Percentiles rank a stretch among this genome's conserved stretches.
phyloP scores from a whole-genome alignment of 2,888 invertebrate genomes.

The Trisateles emortualis region DNA sequence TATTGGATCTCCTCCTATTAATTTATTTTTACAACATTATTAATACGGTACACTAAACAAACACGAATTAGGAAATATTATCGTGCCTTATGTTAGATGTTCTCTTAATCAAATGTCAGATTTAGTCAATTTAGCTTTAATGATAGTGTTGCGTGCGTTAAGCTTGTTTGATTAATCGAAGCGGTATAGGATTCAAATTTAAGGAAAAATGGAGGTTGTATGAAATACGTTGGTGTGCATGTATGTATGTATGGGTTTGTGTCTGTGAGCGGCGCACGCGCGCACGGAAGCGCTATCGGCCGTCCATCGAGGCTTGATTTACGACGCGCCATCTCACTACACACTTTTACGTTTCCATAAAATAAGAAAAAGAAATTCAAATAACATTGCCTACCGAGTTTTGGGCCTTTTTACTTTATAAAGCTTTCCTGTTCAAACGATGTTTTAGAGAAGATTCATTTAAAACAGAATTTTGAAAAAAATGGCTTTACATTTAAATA shows the following conservation, averaged over 20 bases:
- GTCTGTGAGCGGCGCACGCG: slow-evolving; percentile 43
- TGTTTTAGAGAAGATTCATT: neutral
- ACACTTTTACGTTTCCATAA: slow-evolving; percentile 61
- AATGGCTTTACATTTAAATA: neutral
- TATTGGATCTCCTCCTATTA: neutral
- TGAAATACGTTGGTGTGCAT: slow-evolving; percentile 8
- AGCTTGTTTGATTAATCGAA: slow-evolving; percentile 77
- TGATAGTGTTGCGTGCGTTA: slow-evolving; percentile 76
- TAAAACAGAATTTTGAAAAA: neutral
- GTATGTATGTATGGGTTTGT: slow-evolving; percentile 5
- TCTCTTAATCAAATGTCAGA: slow-evolving; percentile 84
- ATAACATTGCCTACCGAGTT: slow-evolving; percentile 31
- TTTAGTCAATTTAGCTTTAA: slow-evolving; percentile 81
- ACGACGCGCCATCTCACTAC: slow-evolving; percentile 70
- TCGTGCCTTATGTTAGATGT: slow-evolving; percentile 53
- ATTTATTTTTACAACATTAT: neutral
- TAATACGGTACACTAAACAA: slow-evolving; percentile 20
- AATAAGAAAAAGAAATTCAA: slow-evolving; percentile 46
- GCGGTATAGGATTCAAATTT: slow-evolving; percentile 65
- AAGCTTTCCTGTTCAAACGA: slow-evolving; percentile 4
- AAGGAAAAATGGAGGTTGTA: slow-evolving; percentile 51
- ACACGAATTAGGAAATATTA: slow-evolving; percentile 38
- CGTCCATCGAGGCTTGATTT: slow-evolving; percentile 78
- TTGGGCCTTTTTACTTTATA: slow-evolving; percentile 18
- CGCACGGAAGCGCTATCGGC: slow-evolving; percentile 74